Base-by-base conservation (phyloP, 2,797 vertebrate genomes). In the Neostethus bicornis region DNA sequence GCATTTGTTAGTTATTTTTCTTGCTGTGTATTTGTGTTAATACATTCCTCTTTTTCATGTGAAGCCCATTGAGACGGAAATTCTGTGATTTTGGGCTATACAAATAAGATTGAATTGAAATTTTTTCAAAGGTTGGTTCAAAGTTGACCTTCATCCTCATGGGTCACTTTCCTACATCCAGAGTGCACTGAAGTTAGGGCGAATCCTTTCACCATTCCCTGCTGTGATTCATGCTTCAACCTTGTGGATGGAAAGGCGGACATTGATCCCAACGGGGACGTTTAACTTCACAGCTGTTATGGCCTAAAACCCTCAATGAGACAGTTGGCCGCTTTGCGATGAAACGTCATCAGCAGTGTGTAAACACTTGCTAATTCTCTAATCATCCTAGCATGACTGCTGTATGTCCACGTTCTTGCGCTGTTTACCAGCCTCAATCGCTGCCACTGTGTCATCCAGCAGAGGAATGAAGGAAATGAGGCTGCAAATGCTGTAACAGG, bases 401-500 rank as follows among this genome's bases (percentile, higher is more conserved):
- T 56, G 47, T 17, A 39, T 44, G 51, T 61, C 42, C n/a, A 47
- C 75, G 62, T 73, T 73, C 63, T 64, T 51, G 54, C 49, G 60
- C 75, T 60, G 46, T 67, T 59, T 39, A 61, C 48, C 62, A 63
- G 70, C 42, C 58, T 63, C 48, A 70, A 26, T 72, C 44, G 66
- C 25, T 66, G 61, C 77, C 59, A 70, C 70, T 51, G 73, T 70
- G 85, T 86, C 85, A 82, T 88, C 87, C 84, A 79, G 84, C 85
- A 75, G 83, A 69, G 84, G 81, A 89, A 86, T 83, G 76, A 59
- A 73, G 79, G 64, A 83, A 77, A 86, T 86, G 86, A 70, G 64
- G 81, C 89, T 89, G 86, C 81, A 77, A 81, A 90, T 88, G 87
- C 80, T 80, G 80, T 66, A 87, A 80, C 79, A 90, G 87, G 85